Conservation (phyloP, 2,797 vertebrate species). For the Lepus townsendii region DNA sequence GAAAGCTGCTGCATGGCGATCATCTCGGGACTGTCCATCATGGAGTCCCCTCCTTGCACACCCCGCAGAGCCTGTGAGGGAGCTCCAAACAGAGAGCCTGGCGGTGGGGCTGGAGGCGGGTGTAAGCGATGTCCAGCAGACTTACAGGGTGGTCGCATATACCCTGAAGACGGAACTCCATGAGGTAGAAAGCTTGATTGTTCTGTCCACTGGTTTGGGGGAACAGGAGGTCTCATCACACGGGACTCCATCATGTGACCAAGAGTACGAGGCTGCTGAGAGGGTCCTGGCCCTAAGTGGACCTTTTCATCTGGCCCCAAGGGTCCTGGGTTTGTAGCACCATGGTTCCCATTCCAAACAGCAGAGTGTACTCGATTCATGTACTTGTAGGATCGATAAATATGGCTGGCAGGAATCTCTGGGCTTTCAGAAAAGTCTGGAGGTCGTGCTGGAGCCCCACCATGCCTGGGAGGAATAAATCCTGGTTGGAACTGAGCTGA, state of each 20-base stretch:
- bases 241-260: conserved; percentile 90
- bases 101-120: conserved; percentile 56
- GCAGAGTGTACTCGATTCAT: conserved; percentile 85
- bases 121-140: conserved; percentile 81
- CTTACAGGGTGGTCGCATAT: conserved; percentile 87
- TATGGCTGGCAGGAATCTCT: conserved; percentile 83
- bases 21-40: conserved; percentile 99
- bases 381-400: conserved; percentile 89
- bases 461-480: conserved; percentile 87
- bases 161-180: conserved; percentile 89
- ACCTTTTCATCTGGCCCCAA: conserved; percentile 86
- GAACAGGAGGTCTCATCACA: conserved; percentile 90
- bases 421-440: conserved; percentile 87
- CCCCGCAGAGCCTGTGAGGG: conserved; percentile 85
- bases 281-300: conserved; percentile 85
- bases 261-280: conserved; percentile 89
- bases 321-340: conserved; percentile 73
- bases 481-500: conserved; percentile 89
- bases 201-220: conserved; percentile 93
- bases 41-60: conserved; percentile 91
- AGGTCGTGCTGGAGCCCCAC: conserved; percentile 88
- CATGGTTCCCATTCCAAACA: conserved; percentile 88
- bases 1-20: conserved; percentile 98
- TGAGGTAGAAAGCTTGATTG: conserved; percentile 90
- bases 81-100: conserved; percentile 84